phyloP scores from a whole-genome alignment of 1,140 invertebrate species.

The Drosophila equinoxialis region DNA sequence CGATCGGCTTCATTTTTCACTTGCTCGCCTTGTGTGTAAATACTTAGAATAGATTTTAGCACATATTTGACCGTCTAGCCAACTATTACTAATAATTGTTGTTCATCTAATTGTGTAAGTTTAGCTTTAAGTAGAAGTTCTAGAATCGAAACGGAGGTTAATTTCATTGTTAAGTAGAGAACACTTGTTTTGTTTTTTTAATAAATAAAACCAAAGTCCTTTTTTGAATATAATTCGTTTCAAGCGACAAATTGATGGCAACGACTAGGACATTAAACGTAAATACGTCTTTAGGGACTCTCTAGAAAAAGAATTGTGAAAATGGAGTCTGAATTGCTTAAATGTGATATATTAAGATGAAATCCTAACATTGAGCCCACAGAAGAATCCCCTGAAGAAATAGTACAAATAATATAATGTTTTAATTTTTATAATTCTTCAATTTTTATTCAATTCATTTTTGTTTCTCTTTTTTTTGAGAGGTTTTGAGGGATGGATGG shows the following conservation, averaged over 20 bases:
- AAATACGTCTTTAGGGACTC: no score
- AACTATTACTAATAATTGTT: constrained; percentile 43
- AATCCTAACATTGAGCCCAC: no score
- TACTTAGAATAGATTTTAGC: constrained; percentile 47
- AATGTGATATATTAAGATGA: no score
- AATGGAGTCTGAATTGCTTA: no score
- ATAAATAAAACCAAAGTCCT: constrained; percentile 43
- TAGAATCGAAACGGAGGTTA: neutral
- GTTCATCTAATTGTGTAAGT: constrained; percentile 58
- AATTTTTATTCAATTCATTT: constrained; percentile 46
- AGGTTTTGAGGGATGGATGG: neutral
- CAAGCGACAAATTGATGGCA: no score
- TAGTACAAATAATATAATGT: constrained; percentile 4
- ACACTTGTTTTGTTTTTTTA: constrained; percentile 42
- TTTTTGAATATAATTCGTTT: constrained; percentile 15
- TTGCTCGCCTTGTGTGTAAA: constrained; percentile 41
- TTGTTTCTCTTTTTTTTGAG: constrained; percentile 21
- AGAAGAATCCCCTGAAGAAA: neutral
- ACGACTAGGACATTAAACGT: no score
- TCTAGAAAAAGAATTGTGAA: no score
- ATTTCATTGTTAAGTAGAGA: constrained; percentile 52
- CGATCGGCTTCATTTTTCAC: neutral
- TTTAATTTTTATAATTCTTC: constrained; percentile 43
- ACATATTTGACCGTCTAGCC: constrained; percentile 4
- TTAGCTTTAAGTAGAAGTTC: constrained; percentile 8